Base-by-base conservation (phyloP, 2,797 vertebrate genomes). In the Orestias chungarensis region DNA sequence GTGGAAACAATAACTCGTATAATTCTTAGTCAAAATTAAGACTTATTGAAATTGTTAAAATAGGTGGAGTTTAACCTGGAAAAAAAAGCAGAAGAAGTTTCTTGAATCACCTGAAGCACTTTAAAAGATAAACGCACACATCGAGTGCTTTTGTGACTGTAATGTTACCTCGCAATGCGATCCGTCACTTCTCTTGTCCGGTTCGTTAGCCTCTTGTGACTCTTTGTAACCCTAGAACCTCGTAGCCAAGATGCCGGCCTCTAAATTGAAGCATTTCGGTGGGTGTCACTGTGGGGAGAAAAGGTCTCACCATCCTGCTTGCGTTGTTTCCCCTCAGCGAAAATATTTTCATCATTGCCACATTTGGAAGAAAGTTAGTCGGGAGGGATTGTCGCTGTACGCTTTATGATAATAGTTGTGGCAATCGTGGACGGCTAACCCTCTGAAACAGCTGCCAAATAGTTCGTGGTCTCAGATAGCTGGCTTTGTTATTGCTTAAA, bases 81-180 rank as follows among this genome's bases (percentile, higher is more conserved):
- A 42, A 62, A 25, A 42, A 5, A 20, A 14, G 25, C n/a, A 27
- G 10, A 20, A 14, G 25, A 35, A 27, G 35, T 68, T 12, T 5
- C n/a, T 33, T n/a, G 29, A 10, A 52, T 38, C 71, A 65, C 73
- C 69, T 82, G 69, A 73, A 73, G 38, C 47, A 59, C 54, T 66
- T 52, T 15, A 31, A 72, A 65, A 68, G 44, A 73, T 69, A 47
- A 11, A 44, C 40, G 20, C 69, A 31, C 64, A 61, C 70, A 69
- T 55, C 74, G 52, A 35, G 7, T 46, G 31, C 46, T 31, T 66
- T 3, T 81, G 74, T 42, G 47, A 52, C 71, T 83, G 92, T 85
- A 94, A 94, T 81, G 44, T 73, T 61, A 93, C 72, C 87, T 75
- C 80, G 93, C 87, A 88, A 94, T 3, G 66, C 77, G 91, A 94